Percentiles rank a stretch among this genome's conserved stretches.
phyloP scores from a whole-genome alignment of 92 coral and sea anemone genomes.

The Epizoanthus stellaris region DNA sequence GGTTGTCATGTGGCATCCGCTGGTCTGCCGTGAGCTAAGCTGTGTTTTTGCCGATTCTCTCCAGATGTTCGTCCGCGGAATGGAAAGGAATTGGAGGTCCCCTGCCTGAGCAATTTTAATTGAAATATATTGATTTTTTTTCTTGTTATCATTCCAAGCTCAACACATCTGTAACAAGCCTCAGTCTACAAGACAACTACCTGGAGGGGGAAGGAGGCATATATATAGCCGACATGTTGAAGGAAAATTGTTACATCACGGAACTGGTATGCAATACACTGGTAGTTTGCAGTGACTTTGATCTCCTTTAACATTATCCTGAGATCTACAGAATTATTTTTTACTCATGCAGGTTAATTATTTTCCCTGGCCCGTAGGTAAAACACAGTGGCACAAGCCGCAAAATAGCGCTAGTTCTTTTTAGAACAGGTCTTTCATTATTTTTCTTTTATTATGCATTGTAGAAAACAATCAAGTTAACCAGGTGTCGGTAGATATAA shows the following conservation, averaged over 20 bases:
- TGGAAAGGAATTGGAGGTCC: background rate
- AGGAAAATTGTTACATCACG: conserved; percentile 90
- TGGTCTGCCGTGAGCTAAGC: no score
- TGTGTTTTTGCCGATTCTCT: no score
- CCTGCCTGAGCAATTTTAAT: background rate
- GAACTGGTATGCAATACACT: conserved; percentile 70
- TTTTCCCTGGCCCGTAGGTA: no score
- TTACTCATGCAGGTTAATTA: background rate
- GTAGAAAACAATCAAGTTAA: no score
- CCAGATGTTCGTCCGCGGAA: no score
- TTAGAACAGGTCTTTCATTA: background rate
- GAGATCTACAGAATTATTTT: background rate
- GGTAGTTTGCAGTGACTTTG: background rate
- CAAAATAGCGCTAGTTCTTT: background rate
- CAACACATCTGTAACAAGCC: conserved; percentile 75
- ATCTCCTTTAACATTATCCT: background rate
- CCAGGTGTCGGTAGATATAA: no score
- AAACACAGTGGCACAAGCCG: no score
- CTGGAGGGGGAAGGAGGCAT: conserved; percentile 87
- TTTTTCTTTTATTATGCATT: no score
- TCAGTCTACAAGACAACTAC: conserved; percentile 89
- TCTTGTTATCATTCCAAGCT: conserved; percentile 49
- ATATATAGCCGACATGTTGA: conserved; percentile 87
- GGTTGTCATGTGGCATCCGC: no score
- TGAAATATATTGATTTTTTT: background rate